These are phyloP conservation scores for Urophycis tenuis DNA, from an alignment of 2,797 vertebrate genomes.

Conservation along the genomic window DNA sequence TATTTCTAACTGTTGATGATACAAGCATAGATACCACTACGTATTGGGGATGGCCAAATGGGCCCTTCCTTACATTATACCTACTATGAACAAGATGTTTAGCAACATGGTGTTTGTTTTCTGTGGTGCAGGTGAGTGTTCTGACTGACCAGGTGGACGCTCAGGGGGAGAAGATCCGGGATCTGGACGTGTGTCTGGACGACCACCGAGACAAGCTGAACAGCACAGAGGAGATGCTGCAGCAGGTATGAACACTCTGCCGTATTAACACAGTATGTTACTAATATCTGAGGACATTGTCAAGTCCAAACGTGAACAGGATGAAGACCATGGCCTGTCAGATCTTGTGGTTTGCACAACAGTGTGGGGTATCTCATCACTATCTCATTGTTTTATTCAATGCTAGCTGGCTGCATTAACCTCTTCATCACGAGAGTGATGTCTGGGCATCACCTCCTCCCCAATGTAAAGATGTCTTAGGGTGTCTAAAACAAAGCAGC, in stretches of 20 bases:
- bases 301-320: background rate
- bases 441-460: too few relatives aligned
- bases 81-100: background rate
- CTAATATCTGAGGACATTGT: background rate
- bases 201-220: conserved; percentile 96
- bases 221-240: conserved; percentile 93
- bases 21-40: background rate
- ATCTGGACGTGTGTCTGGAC: conserved; percentile 91
- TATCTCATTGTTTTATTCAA: too few relatives aligned
- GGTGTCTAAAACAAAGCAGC: too few relatives aligned
- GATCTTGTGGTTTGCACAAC: too few relatives aligned
- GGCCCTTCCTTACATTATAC: background rate
- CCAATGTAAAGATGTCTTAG: too few relatives aligned
- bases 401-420: too few relatives aligned
- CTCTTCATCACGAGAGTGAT: too few relatives aligned
- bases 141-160: conserved; percentile 98
- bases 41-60: background rate
- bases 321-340: too few relatives aligned
- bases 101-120: background rate
- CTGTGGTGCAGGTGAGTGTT: conserved; percentile 82
- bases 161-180: conserved; percentile 96
- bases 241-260: conserved; percentile 75
- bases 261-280: background rate
- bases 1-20: background rate
- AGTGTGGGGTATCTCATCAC: too few relatives aligned